phyloP scores from a whole-genome alignment of 2,888 invertebrate species.

The Parnassius orleans region DNA sequence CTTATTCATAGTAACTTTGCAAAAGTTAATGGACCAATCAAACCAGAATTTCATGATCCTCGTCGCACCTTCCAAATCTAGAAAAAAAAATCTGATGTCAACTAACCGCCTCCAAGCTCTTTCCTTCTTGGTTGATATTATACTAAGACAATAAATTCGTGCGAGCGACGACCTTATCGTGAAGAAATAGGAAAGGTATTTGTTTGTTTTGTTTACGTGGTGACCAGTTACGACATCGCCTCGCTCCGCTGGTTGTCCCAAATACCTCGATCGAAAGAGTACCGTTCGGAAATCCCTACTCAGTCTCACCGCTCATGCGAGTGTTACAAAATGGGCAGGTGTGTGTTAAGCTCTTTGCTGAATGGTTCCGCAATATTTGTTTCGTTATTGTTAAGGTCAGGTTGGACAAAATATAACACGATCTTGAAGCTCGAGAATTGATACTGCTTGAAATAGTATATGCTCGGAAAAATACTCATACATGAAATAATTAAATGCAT shows the following conservation, averaged over 20 bases:
- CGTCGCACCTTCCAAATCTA: not conserved
- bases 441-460: too few species aligned
- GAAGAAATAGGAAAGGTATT: slow-evolving; percentile 42
- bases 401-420: too few species aligned
- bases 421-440: too few species aligned
- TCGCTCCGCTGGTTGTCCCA: slow-evolving; percentile 58
- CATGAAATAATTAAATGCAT: too few species aligned
- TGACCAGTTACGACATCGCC: slow-evolving; percentile 51
- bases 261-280: slow-evolving; percentile 58
- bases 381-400: too few species aligned
- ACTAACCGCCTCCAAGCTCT: not conserved
- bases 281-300: slow-evolving; percentile 48
- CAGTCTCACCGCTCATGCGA: slow-evolving; percentile 33
- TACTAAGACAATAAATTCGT: slow-evolving; percentile 27
- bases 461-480: too few species aligned
- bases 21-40: slow-evolving; percentile 34
- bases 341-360: slow-evolving; percentile 12
- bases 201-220: slow-evolving; percentile 35
- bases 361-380: slow-evolving; percentile 3
- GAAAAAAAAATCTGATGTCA: not conserved
- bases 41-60: slow-evolving; percentile 5
- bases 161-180: slow-evolving; percentile 33
- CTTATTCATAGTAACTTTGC: slow-evolving; percentile 19
- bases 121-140: not conserved
- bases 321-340: slow-evolving; percentile 32